Evolutionary conservation across 2,113 vertebrate genomes (phyloP).

Genomic region (Cathartes aura): DNA sequence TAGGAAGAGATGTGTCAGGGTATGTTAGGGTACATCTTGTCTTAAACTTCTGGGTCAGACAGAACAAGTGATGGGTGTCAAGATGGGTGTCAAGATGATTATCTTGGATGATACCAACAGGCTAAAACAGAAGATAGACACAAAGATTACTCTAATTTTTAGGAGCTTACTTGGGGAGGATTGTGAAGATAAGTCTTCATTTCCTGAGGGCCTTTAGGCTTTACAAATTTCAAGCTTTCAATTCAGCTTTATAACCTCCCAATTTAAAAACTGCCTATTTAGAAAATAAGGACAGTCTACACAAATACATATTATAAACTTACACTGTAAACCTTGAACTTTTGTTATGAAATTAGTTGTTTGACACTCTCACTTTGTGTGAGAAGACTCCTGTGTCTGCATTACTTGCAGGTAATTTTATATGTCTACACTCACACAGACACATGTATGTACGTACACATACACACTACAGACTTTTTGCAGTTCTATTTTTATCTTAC

Average conservation of each 20-base stretch:
- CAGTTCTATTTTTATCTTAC: background rate
- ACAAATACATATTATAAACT: background rate
- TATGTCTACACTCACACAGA: background rate
- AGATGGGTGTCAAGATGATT: background rate
- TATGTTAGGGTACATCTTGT: constrained; percentile 4
- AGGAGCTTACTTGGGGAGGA: background rate
- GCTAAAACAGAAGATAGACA: background rate
- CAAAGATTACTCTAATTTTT: background rate
- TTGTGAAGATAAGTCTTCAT: background rate
- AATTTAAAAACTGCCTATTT: background rate
- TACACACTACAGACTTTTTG: background rate
- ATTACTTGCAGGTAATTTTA: background rate
- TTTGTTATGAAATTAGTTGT: background rate
- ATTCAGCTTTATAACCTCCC: background rate
- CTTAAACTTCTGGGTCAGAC: constrained; percentile 37
- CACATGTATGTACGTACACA: background rate
- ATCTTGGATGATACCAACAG: constrained; percentile 4
- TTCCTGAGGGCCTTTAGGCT: background rate
- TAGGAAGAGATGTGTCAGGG: constrained; percentile 18
- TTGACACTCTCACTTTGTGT: background rate
- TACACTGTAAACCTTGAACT: background rate
- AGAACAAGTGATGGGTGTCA: constrained; percentile 17
- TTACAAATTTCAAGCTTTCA: background rate
- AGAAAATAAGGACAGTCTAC: constrained; percentile 2
- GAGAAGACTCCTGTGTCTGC: background rate